Conservation (phyloP, 2,797 vertebrate species). For the Phyllotis vaccarum region DNA sequence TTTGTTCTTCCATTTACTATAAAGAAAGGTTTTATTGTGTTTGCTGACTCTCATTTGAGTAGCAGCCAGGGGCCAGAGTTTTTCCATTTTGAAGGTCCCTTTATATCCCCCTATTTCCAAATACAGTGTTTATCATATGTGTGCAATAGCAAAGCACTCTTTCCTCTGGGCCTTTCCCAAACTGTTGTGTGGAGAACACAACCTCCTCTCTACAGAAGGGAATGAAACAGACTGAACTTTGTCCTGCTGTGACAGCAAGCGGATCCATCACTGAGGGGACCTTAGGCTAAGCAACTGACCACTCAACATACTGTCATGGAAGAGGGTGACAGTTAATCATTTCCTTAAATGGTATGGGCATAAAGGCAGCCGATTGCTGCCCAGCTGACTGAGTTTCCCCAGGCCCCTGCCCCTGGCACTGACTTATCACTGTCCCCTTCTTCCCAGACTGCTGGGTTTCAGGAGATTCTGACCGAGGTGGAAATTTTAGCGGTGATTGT, state of each 20-base stretch:
- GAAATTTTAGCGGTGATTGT: slow-evolving; percentile 99
- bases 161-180: slow-evolving; percentile 39
- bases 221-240: slow-evolving; percentile 54
- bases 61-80: background rate
- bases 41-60: slow-evolving; percentile 26
- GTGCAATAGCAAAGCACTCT: slow-evolving; percentile 19
- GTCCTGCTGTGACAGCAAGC: slow-evolving; percentile 70
- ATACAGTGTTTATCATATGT: background rate
- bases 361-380: slow-evolving; percentile 82
- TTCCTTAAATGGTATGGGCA: slow-evolving; percentile 82
- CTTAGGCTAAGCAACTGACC: slow-evolving; percentile 82
- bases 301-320: slow-evolving; percentile 77
- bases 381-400: slow-evolving; percentile 77
- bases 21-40: background rate
- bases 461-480: slow-evolving; percentile 96
- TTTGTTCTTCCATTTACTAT: slow-evolving; percentile 46
- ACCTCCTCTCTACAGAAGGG: slow-evolving; percentile 59
- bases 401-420: slow-evolving; percentile 75
- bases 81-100: background rate
- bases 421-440: slow-evolving; percentile 84
- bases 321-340: slow-evolving; percentile 85
- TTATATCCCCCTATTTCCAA: background rate
- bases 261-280: slow-evolving; percentile 82
- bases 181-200: slow-evolving; percentile 43
- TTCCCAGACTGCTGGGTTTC: slow-evolving; percentile 97